Conservation (phyloP, 2,797 vertebrate species). For the Pseudochromis fuscus region DNA sequence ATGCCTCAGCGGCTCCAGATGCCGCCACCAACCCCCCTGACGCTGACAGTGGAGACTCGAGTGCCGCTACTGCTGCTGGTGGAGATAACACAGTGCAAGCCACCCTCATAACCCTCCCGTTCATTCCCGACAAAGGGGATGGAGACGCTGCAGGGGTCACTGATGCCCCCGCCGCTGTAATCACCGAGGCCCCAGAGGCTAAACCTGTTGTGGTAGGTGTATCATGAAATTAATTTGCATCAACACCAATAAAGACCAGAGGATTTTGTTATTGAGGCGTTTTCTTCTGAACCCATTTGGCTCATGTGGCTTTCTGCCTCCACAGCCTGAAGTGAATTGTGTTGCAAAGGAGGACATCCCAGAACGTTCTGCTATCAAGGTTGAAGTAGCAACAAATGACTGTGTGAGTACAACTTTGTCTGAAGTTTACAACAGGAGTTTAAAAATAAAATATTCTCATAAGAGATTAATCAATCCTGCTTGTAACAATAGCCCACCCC, state of each 20-base stretch:
- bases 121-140: accelerated
- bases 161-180: accelerated
- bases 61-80: neutral
- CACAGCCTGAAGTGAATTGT: conserved; percentile 61
- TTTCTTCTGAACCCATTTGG: neutral
- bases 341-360: conserved; percentile 51
- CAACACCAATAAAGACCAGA: neutral
- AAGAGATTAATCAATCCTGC: neutral
- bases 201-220: conserved; percentile 25
- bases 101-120: accelerated
- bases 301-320: conserved; percentile 20
- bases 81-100: accelerated
- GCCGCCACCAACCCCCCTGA: accelerated
- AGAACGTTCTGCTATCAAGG: conserved; percentile 28
- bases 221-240: neutral
- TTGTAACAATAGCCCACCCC: neutral
- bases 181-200: accelerated
- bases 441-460: neutral
- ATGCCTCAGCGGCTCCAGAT: neutral
- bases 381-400: accelerated
- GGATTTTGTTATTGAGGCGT: too few species aligned
- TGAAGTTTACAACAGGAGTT: neutral
- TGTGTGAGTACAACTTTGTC: conserved; percentile 74
- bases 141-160: neutral
- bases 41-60: accelerated